A percentile compares a stretch with the other conserved stretches of the same genome.
phyloP scores from a whole-genome alignment of 1,140 invertebrate genomes.

The Zaprionus vittiger region DNA sequence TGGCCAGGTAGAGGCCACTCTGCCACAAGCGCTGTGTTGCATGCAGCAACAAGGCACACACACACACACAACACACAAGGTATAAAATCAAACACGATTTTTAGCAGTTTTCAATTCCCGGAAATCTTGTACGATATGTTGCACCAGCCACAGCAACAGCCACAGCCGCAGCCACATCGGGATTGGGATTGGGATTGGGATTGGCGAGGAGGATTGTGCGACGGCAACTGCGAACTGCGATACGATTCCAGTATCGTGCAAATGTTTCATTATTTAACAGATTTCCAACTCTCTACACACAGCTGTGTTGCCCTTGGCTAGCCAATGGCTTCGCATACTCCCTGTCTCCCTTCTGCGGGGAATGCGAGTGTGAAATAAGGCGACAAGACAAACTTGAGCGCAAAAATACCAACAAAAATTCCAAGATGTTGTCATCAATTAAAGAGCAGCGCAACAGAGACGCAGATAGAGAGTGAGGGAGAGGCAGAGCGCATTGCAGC shows the following conservation, averaged over 20 bases:
- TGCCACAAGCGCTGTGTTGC: conserved; percentile 49
- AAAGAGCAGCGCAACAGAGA: conserved; percentile 53
- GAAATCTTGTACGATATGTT: conserved; percentile 82
- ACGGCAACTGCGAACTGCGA: conserved; percentile 34
- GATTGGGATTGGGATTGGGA: conserved; percentile 43
- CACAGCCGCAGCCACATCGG: conserved; percentile 42
- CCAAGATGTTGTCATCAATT: conserved; percentile 84
- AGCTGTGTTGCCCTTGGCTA: conserved; percentile 15
- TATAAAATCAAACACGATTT: conserved; percentile 83
- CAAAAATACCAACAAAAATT: conserved; percentile 79
- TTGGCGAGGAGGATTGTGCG: conserved; percentile 35
- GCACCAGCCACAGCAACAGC: conserved; percentile 60
- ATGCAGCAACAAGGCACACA: conserved; percentile 46
- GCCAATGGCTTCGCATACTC: neutral
- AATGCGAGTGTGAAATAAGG: conserved; percentile 54
- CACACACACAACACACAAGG: conserved; percentile 34
- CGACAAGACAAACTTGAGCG: conserved; percentile 57
- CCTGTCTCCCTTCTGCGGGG: neutral
- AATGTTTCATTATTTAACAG: conserved; percentile 81
- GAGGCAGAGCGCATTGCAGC: conserved; percentile 8
- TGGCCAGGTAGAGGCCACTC: neutral
- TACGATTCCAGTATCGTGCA: conserved; percentile 78
- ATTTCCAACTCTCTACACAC: conserved; percentile 51
- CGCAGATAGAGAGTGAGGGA: conserved; percentile 1
- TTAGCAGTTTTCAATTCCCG: conserved; percentile 83